Base-by-base conservation (phyloP, 2,113 vertebrate genomes). In the Cyanoderma ruficeps region DNA sequence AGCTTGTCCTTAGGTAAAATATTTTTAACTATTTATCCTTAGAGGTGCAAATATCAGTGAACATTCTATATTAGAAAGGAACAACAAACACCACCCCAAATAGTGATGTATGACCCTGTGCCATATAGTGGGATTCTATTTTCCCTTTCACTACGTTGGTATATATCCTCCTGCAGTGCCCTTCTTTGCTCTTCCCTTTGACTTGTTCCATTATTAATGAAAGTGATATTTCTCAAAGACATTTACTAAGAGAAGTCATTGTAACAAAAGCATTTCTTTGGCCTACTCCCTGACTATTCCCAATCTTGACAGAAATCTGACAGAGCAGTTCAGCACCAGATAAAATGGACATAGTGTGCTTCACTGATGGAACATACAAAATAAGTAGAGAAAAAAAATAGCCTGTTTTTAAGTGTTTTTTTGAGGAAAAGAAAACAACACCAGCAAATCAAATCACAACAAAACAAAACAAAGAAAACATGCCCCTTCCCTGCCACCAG, bases 401-500 rank as follows among this genome's bases (percentile, higher is more conserved):
- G 0, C 8, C 11, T 59, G 20, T 55, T 11, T 50, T 64, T 50
- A 56, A 3, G 4, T 6, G 24, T 11, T 25, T 69, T 72, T 60
- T 44, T 24, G 4, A 28, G 33, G 28, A 20, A 42, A 70, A 46
- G 33, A 56, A 35, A 9, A n/a, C 6, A n/a, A 7, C 4, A 47
- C 2, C 11, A 35, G 1, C 11, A 75, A 70, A 75, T 9, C 5
- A 83, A 74, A 37, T 8, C 12, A 28, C 13, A 61, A 33, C 2
- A 52, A 83, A 67, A 16, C 0, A 19, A 37, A 76, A 11, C 2
- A 59, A 3, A 50, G 5, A 28, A 55, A 74, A 23, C 47, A 52
- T 4, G 9, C 33, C 4, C 21, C 8, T 15, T 3, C 0, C 15
- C 3, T 3, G 3, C 15, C 24, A 56, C 18, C 5, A 57, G 7